A percentile compares a stretch with the other conserved stretches of the same genome.
Conservation (phyloP, 2,888 invertebrate genomes). For the Agrochola lota region DNA sequence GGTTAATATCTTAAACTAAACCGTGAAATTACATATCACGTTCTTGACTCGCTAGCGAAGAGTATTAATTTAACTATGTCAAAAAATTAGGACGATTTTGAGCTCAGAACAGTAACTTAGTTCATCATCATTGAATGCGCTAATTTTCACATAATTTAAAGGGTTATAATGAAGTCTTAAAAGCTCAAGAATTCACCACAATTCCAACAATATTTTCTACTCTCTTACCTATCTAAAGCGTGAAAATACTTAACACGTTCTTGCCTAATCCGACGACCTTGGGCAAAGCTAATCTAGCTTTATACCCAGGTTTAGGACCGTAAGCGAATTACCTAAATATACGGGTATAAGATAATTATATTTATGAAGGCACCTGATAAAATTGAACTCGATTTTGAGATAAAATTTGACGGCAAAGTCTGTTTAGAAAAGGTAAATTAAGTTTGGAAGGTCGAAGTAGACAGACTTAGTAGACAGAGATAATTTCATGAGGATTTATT, state of each 20-base stretch:
- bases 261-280: slow-evolving; percentile 21
- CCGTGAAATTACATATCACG: background rate
- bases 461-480: slow-evolving; percentile 12
- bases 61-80: background rate
- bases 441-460: slow-evolving; percentile 3
- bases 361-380: slow-evolving; percentile 47
- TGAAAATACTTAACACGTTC: slow-evolving; percentile 1
- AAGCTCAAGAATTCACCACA: background rate
- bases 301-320: slow-evolving; percentile 22
- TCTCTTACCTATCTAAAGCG: background rate
- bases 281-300: slow-evolving; percentile 30
- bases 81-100: background rate
- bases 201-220: slow-evolving; percentile 4
- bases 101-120: background rate
- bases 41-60: background rate
- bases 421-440: slow-evolving; percentile 24
- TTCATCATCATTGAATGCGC: background rate
- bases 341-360: slow-evolving; percentile 49
- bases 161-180: background rate
- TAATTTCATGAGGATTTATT: slow-evolving; percentile 2
- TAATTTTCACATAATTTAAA: background rate
- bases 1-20: background rate
- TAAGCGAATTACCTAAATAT: slow-evolving; percentile 50
- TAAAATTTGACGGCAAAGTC: slow-evolving; percentile 34
- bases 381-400: slow-evolving; percentile 23